Evolutionary conservation across 2,888 invertebrate species (phyloP).

Genomic region (Hypolimnas misippus): DNA sequence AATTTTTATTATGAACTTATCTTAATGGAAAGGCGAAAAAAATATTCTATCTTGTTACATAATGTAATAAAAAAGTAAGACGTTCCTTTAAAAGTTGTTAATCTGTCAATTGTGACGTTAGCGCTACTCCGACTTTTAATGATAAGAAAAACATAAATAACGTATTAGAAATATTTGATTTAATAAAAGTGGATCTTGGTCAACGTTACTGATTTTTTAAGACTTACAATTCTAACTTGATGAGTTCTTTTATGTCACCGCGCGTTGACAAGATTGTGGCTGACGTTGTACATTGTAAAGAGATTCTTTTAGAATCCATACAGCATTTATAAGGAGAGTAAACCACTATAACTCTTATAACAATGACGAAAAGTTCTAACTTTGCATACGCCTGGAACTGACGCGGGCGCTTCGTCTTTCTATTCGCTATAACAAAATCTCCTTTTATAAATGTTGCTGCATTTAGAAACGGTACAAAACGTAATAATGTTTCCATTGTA

Average conservation of each 20-base stretch:
- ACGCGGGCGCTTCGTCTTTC: conserved; percentile 18
- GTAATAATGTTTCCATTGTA: conserved; percentile 34
- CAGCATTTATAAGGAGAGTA: conserved; percentile 3
- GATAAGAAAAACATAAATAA: not conserved
- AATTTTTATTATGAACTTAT: too few species aligned
- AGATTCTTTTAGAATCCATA: conserved; percentile 32
- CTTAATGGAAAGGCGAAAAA: too few species aligned
- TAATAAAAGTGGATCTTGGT: conserved; percentile 6
- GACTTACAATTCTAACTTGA: conserved; percentile 39
- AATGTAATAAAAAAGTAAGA: too few species aligned
- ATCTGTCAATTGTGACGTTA: too few species aligned
- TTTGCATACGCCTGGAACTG: conserved; percentile 14
- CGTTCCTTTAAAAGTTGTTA: too few species aligned
- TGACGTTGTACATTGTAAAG: conserved; percentile 34
- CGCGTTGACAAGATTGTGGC: conserved; percentile 39
- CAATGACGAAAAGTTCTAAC: conserved; percentile 9
- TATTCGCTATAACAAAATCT: conserved; percentile 36
- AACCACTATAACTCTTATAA: conserved; percentile 16
- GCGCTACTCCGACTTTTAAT: too few species aligned
- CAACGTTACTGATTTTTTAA: conserved; percentile 23
- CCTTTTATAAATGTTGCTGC: conserved; percentile 36
- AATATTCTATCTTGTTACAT: too few species aligned
- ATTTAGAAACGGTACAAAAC: conserved; percentile 33
- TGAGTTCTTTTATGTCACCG: conserved; percentile 39
- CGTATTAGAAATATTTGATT: not conserved